A percentile compares a stretch with the other conserved stretches of the same genome.
phyloP scores from a whole-genome alignment of 2,888 invertebrate genomes.

The Synanthedon tipuliformis region DNA sequence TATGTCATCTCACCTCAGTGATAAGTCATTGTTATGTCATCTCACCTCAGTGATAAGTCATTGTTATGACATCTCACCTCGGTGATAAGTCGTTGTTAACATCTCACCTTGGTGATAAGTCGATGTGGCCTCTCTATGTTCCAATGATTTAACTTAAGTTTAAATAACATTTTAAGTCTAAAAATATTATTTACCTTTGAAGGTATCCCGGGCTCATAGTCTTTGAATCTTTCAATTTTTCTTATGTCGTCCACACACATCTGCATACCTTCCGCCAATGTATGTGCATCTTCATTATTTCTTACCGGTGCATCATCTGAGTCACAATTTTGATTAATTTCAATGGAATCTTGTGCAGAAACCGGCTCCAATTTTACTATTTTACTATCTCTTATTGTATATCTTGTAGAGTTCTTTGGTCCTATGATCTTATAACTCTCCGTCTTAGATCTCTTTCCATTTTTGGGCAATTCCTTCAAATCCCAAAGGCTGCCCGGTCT shows the following conservation, averaged over 20 bases:
- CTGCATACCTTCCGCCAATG: conserved; percentile 54
- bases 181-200: conserved; percentile 43
- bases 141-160: too few species aligned
- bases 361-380: conserved; percentile 53
- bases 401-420: conserved; percentile 48
- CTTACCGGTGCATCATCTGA: conserved; percentile 50
- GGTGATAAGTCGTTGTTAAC: too few species aligned
- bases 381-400: conserved; percentile 61
- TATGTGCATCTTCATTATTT: conserved; percentile 39
- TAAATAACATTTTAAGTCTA: not conserved
- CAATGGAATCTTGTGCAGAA: conserved; percentile 7
- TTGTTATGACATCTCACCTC: too few species aligned
- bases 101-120: too few species aligned
- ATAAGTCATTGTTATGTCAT: too few species aligned
- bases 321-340: conserved; percentile 23
- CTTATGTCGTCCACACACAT: conserved; percentile 64
- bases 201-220: conserved; percentile 63
- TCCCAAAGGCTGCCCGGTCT: conserved; percentile 57
- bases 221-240: conserved; percentile 62
- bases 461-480: conserved; percentile 28
- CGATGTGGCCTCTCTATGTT: too few species aligned
- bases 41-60: too few species aligned
- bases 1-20: too few species aligned
- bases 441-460: conserved; percentile 9
- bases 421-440: conserved; percentile 22